Percentiles rank a stretch among this genome's conserved stretches.
Conservation (phyloP, 2,797 vertebrate species). For the Rhyacichthys aspro region DNA sequence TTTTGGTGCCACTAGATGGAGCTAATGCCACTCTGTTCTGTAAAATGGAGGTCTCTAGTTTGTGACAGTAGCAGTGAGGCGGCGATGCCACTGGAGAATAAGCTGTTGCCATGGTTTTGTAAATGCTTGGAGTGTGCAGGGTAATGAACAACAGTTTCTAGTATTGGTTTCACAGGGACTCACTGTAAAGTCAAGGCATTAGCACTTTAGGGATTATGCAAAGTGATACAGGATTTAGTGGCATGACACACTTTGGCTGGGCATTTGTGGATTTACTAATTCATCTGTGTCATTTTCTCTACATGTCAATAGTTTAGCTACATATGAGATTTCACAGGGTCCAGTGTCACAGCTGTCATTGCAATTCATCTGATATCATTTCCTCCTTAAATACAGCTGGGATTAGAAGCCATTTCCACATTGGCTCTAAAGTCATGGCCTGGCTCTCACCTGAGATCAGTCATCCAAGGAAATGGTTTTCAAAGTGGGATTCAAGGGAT, state of each 20-base stretch:
- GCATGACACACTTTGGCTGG: no score
- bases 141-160: conserved; percentile 24
- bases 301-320: no score
- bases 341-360: conserved; percentile 3
- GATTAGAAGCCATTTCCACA: not conserved
- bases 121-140: conserved; percentile 39
- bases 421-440: not conserved
- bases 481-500: conserved; percentile 1
- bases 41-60: not conserved
- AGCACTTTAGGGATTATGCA: no score
- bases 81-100: conserved; percentile 19
- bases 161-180: no score
- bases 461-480: conserved; percentile 4
- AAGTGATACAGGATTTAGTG: no score
- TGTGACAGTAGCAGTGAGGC: not conserved
- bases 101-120: conserved; percentile 61
- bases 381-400: not conserved
- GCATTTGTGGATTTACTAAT: no score
- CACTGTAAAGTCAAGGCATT: no score
- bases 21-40: conserved; percentile 3
- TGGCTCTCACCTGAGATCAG: conserved; percentile 9
- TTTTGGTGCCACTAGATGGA: conserved; percentile 45
- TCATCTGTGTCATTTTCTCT: no score
- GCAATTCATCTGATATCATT: not conserved
- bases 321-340: no score